Conservation (phyloP, 1,140 invertebrate species). For the Arion vulgaris region DNA sequence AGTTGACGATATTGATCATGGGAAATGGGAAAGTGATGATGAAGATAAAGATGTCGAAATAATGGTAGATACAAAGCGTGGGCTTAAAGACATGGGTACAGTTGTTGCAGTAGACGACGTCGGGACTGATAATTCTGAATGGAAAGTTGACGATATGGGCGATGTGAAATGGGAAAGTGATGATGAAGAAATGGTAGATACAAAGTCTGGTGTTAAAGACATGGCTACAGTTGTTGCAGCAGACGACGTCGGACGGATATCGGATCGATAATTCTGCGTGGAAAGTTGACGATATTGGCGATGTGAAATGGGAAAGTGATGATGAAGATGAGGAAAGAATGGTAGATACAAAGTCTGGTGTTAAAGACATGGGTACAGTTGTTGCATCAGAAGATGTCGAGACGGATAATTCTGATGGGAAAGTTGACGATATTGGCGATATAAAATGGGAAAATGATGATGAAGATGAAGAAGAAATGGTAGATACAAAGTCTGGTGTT, state of each 20-base stretch:
- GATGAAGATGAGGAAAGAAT: no score
- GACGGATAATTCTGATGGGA: not conserved
- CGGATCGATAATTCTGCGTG: not conserved
- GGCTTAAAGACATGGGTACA: not conserved
- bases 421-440: not conserved
- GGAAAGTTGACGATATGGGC: not conserved
- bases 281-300: no score
- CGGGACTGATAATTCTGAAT: not conserved
- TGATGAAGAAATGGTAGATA: not conserved
- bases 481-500: not conserved
- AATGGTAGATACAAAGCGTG: not conserved
- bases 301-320: not conserved
- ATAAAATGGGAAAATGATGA: not conserved
- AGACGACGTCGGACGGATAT: not conserved
- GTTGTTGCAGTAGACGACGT: not conserved
- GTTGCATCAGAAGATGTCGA: no score
- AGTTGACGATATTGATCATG: conserved; percentile 2
- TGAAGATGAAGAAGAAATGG: not conserved
- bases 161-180: not conserved
- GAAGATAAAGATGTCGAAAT: not conserved
- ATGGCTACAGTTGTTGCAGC: no score
- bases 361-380: no score
- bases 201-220: not conserved
- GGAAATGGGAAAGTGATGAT: not conserved
- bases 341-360: no score